Evolutionary conservation across 2,113 vertebrate genomes (phyloP).

Genomic region (Embiotoca jacksoni): DNA sequence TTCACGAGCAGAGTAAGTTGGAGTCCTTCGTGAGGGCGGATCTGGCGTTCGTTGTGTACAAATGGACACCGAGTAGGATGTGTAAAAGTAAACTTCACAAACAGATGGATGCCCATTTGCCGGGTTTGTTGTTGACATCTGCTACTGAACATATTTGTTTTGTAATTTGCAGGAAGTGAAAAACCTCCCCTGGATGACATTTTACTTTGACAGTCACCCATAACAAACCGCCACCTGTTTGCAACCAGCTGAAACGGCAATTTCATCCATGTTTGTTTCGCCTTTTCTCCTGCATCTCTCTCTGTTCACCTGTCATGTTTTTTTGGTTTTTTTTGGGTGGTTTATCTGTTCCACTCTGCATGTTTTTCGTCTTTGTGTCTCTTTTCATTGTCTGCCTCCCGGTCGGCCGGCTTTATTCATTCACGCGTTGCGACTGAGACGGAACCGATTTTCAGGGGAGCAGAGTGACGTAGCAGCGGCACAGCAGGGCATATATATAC

Average conservation of each 20-base stretch:
- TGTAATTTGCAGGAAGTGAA: no score
- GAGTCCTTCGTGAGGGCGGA: not conserved
- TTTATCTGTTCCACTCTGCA: not conserved
- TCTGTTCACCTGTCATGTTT: not conserved
- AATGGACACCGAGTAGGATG: not conserved
- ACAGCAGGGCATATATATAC: not conserved
- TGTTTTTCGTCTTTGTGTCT: not conserved
- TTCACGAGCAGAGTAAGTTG: no score
- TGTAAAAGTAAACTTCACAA: not conserved
- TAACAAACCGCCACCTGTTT: no score
- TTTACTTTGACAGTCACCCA: no score
- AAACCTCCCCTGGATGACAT: no score
- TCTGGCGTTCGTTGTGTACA: not conserved
- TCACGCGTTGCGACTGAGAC: conserved; percentile 37
- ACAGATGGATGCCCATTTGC: conserved; percentile 9
- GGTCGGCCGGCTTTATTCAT: conserved; percentile 18
- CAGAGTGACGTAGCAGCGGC: not conserved
- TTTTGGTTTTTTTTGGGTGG: not conserved
- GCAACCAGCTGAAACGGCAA: not conserved
- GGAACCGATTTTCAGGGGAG: conserved; percentile 18
- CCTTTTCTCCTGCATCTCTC: not conserved
- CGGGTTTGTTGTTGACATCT: conserved; percentile 27
- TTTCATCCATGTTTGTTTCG: not conserved
- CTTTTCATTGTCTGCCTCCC: conserved; percentile 3
- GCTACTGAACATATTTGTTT: conserved; percentile 2